These are phyloP conservation scores for Drosophila aldrichi DNA, from an alignment of 2,888 invertebrate species.

Conservation along the genomic window DNA sequence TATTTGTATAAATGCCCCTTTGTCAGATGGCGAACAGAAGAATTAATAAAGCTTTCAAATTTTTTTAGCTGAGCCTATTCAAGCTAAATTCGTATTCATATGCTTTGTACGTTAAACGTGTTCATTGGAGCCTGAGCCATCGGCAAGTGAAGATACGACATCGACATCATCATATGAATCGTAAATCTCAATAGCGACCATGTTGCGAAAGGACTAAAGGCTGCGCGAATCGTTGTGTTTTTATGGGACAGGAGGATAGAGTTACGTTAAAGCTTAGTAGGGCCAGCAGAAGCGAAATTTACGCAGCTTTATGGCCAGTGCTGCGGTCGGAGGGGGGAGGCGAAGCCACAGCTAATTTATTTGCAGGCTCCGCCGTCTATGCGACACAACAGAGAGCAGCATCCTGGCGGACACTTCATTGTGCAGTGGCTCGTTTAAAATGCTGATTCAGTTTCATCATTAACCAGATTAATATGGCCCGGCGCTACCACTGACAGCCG, in stretches of 20 bases:
- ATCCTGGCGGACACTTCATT: conserved; percentile 58
- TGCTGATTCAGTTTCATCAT: conserved; percentile 86
- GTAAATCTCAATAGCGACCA: conserved; percentile 43
- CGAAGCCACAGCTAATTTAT: conserved; percentile 79
- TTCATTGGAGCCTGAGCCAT: too few species aligned
- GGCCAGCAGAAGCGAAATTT: conserved; percentile 19
- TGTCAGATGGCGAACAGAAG: too few species aligned
- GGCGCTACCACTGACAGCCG: conserved; percentile 83
- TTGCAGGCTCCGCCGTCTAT: conserved; percentile 73
- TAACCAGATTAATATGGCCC: conserved; percentile 85
- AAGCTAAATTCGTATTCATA: too few species aligned
- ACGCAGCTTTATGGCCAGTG: conserved; percentile 65
- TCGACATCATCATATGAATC: conserved; percentile 14
- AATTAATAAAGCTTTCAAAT: too few species aligned
- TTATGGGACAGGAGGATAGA: conserved; percentile 46
- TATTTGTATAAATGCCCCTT: too few species aligned
- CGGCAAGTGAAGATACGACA: conserved; percentile 1
- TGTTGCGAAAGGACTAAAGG: conserved; percentile 30
- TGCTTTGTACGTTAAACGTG: too few species aligned
- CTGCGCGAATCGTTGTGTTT: conserved; percentile 21
- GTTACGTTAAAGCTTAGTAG: conserved; percentile 55
- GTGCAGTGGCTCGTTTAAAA: conserved; percentile 83
- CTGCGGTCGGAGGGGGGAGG: conserved; percentile 54
- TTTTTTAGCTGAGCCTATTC: too few species aligned
- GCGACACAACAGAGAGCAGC: conserved; percentile 51